Conservation (phyloP, 1,140 invertebrate species). For the Chlorops oryzae region DNA sequence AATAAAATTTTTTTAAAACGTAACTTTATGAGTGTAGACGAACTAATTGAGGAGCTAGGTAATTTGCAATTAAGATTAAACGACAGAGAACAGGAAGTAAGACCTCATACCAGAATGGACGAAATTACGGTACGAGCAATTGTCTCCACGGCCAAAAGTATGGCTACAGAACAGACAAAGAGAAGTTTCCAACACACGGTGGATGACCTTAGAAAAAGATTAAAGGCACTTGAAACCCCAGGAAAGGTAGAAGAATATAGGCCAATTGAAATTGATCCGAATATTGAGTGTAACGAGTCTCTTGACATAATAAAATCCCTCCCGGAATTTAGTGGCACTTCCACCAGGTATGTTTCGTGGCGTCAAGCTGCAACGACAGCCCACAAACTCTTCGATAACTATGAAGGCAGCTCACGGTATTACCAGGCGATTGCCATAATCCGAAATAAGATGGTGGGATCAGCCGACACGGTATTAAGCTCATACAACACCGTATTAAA, state of each 20-base stretch:
- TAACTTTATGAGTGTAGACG: too few relatives aligned
- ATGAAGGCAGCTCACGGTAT: slow-evolving; percentile 11
- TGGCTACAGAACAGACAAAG: too few relatives aligned
- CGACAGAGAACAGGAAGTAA: too few relatives aligned
- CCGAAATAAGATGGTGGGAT: slow-evolving; percentile 21
- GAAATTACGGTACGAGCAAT: too few relatives aligned
- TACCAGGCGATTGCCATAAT: slow-evolving; percentile 18
- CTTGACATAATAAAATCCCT: slow-evolving; percentile 16
- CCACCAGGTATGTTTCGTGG: slow-evolving; percentile 18
- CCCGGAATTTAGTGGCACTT: slow-evolving; percentile 14
- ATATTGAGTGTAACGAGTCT: slow-evolving; percentile 13
- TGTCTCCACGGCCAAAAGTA: too few relatives aligned
- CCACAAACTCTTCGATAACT: slow-evolving; percentile 14
- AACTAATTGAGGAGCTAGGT: too few relatives aligned
- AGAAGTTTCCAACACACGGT: neutral
- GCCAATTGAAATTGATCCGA: neutral
- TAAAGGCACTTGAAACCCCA: slow-evolving; percentile 1
- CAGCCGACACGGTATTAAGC: slow-evolving; percentile 15
- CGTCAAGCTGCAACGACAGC: slow-evolving; percentile 14
- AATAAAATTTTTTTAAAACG: too few relatives aligned
- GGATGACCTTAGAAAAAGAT: slow-evolving; percentile 1
- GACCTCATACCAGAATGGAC: too few relatives aligned
- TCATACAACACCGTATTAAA: slow-evolving; percentile 18
- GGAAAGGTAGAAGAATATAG: slow-evolving; percentile 2
- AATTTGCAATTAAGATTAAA: too few relatives aligned